Percentiles rank a stretch among this genome's conserved stretches.
Evolutionary conservation across 2,797 vertebrate species (phyloP).

Genomic region (Thalassophryne amazonica): DNA sequence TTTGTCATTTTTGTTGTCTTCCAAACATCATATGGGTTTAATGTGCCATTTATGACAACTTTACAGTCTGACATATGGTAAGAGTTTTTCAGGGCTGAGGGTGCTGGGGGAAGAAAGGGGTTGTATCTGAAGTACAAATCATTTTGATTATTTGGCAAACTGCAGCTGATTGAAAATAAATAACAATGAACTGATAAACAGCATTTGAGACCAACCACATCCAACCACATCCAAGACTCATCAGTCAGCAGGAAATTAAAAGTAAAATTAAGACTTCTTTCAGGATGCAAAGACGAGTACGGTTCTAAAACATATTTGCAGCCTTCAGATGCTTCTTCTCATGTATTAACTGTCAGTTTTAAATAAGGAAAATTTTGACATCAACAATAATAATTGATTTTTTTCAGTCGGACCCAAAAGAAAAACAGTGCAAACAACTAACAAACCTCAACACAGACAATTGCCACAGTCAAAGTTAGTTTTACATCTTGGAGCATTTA

Average conservation of each 20-base stretch:
- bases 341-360: neutral
- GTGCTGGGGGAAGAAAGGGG: no score
- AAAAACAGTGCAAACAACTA: neutral
- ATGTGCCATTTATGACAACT: neutral
- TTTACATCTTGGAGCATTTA: constrained; percentile 34
- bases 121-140: no score
- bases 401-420: neutral
- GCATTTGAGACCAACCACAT: neutral
- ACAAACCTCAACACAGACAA: neutral
- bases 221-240: neutral
- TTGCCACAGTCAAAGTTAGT: neutral
- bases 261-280: neutral
- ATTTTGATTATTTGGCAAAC: no score
- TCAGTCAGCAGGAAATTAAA: constrained; percentile 6
- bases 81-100: no score
- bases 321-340: neutral
- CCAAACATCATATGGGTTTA: neutral
- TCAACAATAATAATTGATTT: neutral
- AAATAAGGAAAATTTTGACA: constrained; percentile 3
- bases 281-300: neutral
- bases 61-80: no score
- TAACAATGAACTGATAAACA: neutral
- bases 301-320: neutral
- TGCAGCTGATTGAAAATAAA: neutral
- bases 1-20: constrained; percentile 9